Evolutionary conservation across 2,888 invertebrate genomes (phyloP).

Genomic region (Acronicta leporina): DNA sequence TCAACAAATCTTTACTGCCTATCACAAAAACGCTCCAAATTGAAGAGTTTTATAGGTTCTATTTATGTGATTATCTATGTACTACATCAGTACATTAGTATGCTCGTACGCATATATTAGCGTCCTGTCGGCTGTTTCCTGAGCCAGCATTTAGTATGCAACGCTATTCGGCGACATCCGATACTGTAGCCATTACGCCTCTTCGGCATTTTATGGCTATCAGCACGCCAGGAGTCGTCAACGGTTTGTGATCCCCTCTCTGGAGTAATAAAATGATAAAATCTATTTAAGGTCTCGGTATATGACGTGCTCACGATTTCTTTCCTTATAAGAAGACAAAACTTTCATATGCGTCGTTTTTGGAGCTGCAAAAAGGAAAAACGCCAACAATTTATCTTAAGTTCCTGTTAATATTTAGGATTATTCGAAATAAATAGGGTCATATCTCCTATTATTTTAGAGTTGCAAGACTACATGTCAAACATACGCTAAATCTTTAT

Average conservation of each 20-base stretch:
- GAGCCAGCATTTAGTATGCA: slow-evolving; percentile 67
- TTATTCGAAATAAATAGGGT: background rate
- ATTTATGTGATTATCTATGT: slow-evolving; percentile 33
- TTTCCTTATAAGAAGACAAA: slow-evolving; percentile 9
- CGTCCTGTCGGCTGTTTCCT: slow-evolving; percentile 67
- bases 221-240: slow-evolving; percentile 38
- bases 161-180: slow-evolving; percentile 58
- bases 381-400: slow-evolving; percentile 2
- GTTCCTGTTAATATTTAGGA: background rate
- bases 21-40: background rate
- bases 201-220: slow-evolving; percentile 40
- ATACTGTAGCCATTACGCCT: slow-evolving; percentile 52
- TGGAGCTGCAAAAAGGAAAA: slow-evolving; percentile 2
- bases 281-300: slow-evolving; percentile 4
- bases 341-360: slow-evolving; percentile 2
- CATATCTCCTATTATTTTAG: background rate
- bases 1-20: background rate
- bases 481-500: background rate
- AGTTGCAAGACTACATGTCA: background rate
- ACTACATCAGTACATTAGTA: slow-evolving; percentile 47
- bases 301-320: slow-evolving; percentile 24
- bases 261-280: slow-evolving; percentile 15
- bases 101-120: slow-evolving; percentile 41
- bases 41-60: slow-evolving; percentile 3
- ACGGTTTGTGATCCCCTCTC: slow-evolving; percentile 23